Evolutionary conservation across 1,140 invertebrate species (phyloP).

Genomic region (Tetragonula clypearis): DNA sequence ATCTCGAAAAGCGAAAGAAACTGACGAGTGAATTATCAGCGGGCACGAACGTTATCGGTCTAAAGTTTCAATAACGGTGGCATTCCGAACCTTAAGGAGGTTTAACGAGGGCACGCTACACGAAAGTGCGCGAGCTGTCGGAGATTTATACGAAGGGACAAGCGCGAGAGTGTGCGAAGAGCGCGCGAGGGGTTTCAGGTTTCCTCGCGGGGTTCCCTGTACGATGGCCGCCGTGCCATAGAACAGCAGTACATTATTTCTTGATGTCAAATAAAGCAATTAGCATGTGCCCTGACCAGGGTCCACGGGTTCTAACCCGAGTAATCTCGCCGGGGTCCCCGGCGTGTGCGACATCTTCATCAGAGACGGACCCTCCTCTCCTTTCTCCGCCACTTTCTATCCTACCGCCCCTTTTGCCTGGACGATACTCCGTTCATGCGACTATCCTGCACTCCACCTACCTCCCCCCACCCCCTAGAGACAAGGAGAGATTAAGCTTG

Average conservation of each 20-base stretch:
- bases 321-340: constrained; percentile 80
- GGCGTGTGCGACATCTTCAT: constrained; percentile 82
- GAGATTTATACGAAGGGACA: constrained; percentile 58
- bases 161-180: constrained; percentile 41
- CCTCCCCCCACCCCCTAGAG: constrained; percentile 40
- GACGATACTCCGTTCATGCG: constrained; percentile 50
- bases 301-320: constrained; percentile 73
- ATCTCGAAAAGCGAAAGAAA: too few relatives aligned
- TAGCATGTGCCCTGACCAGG: constrained; percentile 81
- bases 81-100: constrained; percentile 14
- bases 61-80: constrained; percentile 13
- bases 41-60: background rate
- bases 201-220: constrained; percentile 58
- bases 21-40: too few relatives aligned
- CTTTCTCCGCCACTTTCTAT: constrained; percentile 59
- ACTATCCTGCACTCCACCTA: constrained; percentile 35
- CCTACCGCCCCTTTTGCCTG: constrained; percentile 40
- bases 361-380: constrained; percentile 70
- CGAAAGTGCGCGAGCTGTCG: background rate
- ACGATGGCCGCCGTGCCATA: constrained; percentile 54
- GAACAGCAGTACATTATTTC: constrained; percentile 79
- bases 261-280: constrained; percentile 83
- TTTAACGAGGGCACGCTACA: constrained; percentile 8
- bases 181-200: constrained; percentile 55
- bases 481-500: constrained; percentile 46